Percentiles rank a stretch among this genome's conserved stretches.
These are phyloP conservation scores for Synergus gifuensis DNA, from an alignment of 2,888 invertebrate species.

Conservation along the genomic window DNA sequence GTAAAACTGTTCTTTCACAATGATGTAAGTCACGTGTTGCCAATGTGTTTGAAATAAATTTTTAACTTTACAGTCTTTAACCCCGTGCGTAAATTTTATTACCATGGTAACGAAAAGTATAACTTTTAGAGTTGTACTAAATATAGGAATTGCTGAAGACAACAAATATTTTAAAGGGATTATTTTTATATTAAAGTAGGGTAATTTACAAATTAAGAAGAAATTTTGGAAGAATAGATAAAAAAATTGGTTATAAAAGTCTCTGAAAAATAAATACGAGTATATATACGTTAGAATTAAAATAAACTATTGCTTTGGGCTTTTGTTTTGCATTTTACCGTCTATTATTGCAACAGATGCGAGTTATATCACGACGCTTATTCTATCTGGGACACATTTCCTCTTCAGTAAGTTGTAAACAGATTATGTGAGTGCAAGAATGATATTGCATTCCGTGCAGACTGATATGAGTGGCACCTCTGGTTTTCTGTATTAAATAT, in stretches of 20 bases:
- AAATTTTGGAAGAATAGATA: too few relatives aligned
- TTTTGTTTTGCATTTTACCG: slow-evolving; percentile 1
- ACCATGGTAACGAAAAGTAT: too few relatives aligned
- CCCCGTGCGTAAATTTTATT: not conserved
- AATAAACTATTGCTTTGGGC: not conserved
- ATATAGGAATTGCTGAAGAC: not conserved
- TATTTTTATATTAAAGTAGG: not conserved
- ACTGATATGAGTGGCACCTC: not conserved
- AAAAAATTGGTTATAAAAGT: too few relatives aligned
- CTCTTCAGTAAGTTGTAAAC: not conserved
- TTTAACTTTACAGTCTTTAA: not conserved
- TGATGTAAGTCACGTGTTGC: not conserved
- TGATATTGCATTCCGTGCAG: not conserved
- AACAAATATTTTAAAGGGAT: not conserved
- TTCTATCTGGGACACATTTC: slow-evolving; percentile 16
- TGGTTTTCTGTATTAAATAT: not conserved
- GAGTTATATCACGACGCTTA: not conserved
- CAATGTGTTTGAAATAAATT: slow-evolving; percentile 7
- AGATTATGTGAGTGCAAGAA: slow-evolving; percentile 20
- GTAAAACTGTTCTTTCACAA: not conserved
- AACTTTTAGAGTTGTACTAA: not conserved
- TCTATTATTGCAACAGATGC: slow-evolving; percentile 25
- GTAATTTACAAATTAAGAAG: too few relatives aligned
- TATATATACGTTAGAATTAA: too few relatives aligned
- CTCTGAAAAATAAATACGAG: too few relatives aligned